Percentiles rank a stretch among this genome's conserved stretches.
These are phyloP conservation scores for Bucorvus abyssinicus DNA, from an alignment of 2,797 vertebrate genomes.

Conservation along the genomic window DNA sequence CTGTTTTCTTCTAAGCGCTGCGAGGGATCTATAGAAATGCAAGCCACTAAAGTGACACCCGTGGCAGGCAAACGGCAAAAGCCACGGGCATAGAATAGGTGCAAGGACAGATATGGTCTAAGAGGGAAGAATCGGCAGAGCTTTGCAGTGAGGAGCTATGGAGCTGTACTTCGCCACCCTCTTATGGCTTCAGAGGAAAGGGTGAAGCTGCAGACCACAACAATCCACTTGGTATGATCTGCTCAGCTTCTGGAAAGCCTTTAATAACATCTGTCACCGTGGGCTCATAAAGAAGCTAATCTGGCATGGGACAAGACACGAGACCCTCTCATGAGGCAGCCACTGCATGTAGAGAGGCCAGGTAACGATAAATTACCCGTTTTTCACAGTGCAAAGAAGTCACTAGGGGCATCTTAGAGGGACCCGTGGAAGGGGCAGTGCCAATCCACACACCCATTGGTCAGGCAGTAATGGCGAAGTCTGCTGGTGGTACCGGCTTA, in stretches of 20 bases:
- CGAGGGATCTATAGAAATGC: not conserved
- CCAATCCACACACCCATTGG: not conserved
- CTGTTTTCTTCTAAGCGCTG: not conserved
- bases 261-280: not conserved
- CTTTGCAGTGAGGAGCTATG: not conserved
- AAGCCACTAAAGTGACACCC: not conserved
- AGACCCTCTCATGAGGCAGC: not conserved
- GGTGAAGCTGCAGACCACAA: not conserved
- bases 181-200: not conserved
- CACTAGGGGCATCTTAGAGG: not conserved
- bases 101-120: not conserved
- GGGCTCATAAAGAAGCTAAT: not conserved
- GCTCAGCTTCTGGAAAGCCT: not conserved
- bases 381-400: not conserved
- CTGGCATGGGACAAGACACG: not conserved
- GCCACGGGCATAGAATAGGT: not conserved
- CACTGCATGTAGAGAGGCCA: not conserved
- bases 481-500: not conserved
- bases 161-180: not conserved
- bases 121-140: not conserved
- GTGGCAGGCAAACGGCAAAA: not conserved
- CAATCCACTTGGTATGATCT: accelerated
- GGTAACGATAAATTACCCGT: not conserved
- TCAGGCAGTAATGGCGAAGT: not conserved
- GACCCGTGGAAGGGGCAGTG: accelerated